These are phyloP conservation scores for Mayetiola destructor DNA, from an alignment of 2,888 invertebrate species.

Conservation along the genomic window DNA sequence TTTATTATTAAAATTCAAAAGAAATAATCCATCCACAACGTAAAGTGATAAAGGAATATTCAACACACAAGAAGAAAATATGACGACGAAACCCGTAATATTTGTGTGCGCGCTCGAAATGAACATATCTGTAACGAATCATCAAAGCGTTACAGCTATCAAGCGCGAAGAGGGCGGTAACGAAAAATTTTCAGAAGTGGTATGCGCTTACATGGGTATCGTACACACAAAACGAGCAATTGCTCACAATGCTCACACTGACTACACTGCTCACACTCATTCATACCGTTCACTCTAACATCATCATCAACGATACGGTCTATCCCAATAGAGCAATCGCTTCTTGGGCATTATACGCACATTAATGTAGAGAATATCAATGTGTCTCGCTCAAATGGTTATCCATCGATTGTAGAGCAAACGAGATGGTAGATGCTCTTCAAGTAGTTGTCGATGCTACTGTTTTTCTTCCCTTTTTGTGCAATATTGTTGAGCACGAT, in stretches of 20 bases:
- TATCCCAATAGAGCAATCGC: constrained; percentile 1
- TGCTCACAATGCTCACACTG: not conserved
- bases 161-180: constrained; percentile 5
- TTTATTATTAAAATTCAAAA: no score
- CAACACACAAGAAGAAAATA: not conserved
- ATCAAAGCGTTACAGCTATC: constrained; percentile 6
- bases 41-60: not conserved
- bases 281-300: not conserved
- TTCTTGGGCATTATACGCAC: constrained; percentile 10
- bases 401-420: not conserved
- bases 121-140: constrained; percentile 13
- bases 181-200: not conserved
- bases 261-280: not conserved
- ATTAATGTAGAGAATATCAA: not conserved
- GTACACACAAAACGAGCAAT: constrained; percentile 5
- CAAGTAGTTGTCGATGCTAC: not conserved
- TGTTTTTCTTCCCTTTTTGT: not conserved
- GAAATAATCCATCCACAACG: no score
- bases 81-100: not conserved
- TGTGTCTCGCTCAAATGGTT: not conserved
- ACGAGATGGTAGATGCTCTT: not conserved
- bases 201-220: not conserved
- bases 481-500: not conserved
- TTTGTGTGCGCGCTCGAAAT: no score
- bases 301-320: not conserved